Base-by-base conservation (phyloP, 2,888 invertebrate genomes). In the Apotomis betuletana region DNA sequence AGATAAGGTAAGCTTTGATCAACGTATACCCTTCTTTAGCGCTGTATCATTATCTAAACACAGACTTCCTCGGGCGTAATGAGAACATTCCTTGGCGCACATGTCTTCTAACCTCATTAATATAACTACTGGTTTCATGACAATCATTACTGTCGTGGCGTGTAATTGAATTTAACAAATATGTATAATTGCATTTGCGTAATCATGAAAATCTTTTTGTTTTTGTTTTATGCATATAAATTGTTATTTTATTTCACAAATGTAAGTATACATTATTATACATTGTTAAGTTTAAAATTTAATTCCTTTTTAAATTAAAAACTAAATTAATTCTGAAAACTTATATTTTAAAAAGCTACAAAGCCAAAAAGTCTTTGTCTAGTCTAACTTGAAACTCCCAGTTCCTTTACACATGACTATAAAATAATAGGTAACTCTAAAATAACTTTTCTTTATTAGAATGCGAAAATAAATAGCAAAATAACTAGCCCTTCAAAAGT, bases 101-200 rank as follows among this genome's bases (percentile, higher is more conserved):
- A 51, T 44, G 52, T 9, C 13, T 38, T 54, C 41, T 63, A 65
- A 65, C 57, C 46, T 57, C n/a, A 65, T 57, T 65, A 57, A 65
- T 55, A n/a, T 46, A 9, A 57, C 27, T 57, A 57, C 46, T n/a
- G 55, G 57, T 36, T 65, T 46, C 46, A 13, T 65, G 27, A 44
- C 9, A 44, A 41, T 63, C 41, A 15, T 55, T 64, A 52, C 38
- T 41, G 41, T 55, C 10, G 44, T 64, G 64, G 41, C 44, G 15
- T 38, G 36, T 27, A n/a, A 58, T 38, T 58, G 58, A 4, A 4
- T 55, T 49, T 49, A 49, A 10, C 2, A 49, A 49, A 49, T 49
- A 9, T 49, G 9, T 49, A 49, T 49, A 49, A 49, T 10, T 49
- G 3, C 10, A 10, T 8, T 49, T 49, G 3, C 9, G 3, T 49